These are phyloP conservation scores for Parochlus steinenii DNA, from an alignment of 2,888 invertebrate genomes.

Conservation along the genomic window DNA sequence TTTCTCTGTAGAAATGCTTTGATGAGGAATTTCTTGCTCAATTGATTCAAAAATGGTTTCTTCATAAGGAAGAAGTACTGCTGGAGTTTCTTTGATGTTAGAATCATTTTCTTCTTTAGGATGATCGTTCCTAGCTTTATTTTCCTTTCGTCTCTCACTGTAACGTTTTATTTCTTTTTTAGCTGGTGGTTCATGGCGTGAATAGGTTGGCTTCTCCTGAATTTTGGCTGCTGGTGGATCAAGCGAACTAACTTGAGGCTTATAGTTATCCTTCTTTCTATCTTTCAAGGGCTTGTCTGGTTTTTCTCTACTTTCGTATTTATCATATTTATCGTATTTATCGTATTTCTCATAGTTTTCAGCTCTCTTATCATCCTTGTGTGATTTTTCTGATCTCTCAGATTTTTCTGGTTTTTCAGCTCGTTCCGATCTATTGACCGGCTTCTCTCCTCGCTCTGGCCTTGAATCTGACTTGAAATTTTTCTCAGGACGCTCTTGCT, in stretches of 20 bases:
- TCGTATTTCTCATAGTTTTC: conserved; percentile 7
- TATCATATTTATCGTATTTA: conserved; percentile 15
- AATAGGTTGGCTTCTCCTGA: neutral
- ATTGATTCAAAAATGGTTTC: neutral
- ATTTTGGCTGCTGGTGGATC: neutral
- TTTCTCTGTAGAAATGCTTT: neutral
- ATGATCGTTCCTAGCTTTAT: conserved; percentile 4
- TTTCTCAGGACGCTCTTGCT: conserved; percentile 7
- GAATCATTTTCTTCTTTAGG: neutral
- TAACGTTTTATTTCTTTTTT: conserved; percentile 7
- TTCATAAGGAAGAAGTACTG: too few species aligned
- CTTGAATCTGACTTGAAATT: neutral
- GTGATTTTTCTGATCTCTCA: neutral
- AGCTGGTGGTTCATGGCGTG: too few species aligned
- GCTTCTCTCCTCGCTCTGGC: too few species aligned
- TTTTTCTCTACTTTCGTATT: neutral
- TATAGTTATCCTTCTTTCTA: neutral
- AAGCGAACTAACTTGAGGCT: neutral
- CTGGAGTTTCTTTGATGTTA: too few species aligned
- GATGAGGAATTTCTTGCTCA: neutral
- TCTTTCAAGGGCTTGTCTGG: neutral
- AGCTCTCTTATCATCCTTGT: conserved; percentile 11
- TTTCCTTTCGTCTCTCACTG: conserved; percentile 7
- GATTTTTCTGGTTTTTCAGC: conserved; percentile 1
- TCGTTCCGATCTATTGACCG: neutral